These are phyloP conservation scores for Thysanoteuthis rhombus DNA, from an alignment of 2,888 invertebrate genomes.

Conservation along the genomic window DNA sequence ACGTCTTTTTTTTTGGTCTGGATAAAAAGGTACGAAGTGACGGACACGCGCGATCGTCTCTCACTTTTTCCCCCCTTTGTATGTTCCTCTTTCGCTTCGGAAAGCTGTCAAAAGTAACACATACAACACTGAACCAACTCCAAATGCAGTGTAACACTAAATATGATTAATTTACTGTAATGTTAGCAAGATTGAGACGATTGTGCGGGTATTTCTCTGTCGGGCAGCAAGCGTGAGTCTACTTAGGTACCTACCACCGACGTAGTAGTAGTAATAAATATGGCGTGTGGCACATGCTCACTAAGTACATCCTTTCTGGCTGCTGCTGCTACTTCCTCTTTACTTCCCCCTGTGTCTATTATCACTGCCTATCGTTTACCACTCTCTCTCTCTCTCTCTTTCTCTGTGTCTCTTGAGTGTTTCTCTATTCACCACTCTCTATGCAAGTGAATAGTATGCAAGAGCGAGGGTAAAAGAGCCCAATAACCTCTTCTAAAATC, in stretches of 20 bases:
- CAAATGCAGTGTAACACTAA: not conserved
- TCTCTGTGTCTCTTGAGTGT: not conserved
- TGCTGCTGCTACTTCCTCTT: slow-evolving; percentile 29
- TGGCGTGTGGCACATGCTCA: slow-evolving; percentile 20
- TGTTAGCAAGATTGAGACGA: not conserved
- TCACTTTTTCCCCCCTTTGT: not conserved
- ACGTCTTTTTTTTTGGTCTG: no score
- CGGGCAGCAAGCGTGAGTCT: not conserved
- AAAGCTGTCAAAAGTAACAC: not conserved
- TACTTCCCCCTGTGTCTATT: not conserved
- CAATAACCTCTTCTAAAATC: not conserved
- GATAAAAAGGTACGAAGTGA: no score
- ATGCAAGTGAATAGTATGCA: not conserved
- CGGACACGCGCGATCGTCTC: no score
- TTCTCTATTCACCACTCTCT: not conserved
- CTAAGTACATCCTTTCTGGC: not conserved
- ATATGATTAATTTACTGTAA: not conserved
- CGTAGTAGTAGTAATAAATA: not conserved
- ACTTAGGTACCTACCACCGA: not conserved
- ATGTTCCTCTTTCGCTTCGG: not conserved
- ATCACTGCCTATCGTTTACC: not conserved
- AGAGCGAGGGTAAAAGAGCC: not conserved
- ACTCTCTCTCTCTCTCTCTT: not conserved
- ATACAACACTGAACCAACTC: not conserved
- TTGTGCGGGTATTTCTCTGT: not conserved